Evolutionary conservation across 2,797 vertebrate species (phyloP).

Genomic region (Cichlasoma orientale): DNA sequence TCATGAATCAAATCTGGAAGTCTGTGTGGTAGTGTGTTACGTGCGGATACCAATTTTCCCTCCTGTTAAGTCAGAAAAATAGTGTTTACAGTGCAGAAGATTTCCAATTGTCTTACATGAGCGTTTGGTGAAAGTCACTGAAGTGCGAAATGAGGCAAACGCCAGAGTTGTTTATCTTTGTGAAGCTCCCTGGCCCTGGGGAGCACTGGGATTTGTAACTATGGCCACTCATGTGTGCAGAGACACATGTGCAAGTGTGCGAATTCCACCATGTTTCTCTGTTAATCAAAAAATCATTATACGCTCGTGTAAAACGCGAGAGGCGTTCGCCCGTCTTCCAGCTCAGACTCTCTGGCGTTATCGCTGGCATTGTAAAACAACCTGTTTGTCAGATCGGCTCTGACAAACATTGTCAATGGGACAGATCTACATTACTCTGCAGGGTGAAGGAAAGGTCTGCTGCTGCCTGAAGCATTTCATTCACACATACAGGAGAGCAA

Average conservation of each 20-base stretch:
- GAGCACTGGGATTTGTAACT: constrained; percentile 61
- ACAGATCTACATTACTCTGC: constrained; percentile 50
- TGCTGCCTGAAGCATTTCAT: constrained; percentile 53
- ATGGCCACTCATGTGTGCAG: constrained; percentile 40
- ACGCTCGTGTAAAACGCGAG: constrained; percentile 1
- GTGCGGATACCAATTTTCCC: constrained; percentile 48
- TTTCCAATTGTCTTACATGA: constrained; percentile 64
- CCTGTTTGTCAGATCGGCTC: constrained; percentile 43
- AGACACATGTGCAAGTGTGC: constrained; percentile 13
- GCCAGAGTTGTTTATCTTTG: constrained; percentile 67
- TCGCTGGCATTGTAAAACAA: constrained; percentile 9
- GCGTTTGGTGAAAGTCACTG: constrained; percentile 59
- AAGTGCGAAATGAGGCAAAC: constrained; percentile 72
- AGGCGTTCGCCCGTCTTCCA: constrained; percentile 26
- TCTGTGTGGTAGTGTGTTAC: constrained; percentile 38
- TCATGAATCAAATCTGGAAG: constrained; percentile 33
- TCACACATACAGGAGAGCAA: constrained; percentile 38
- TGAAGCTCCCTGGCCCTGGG: constrained; percentile 48
- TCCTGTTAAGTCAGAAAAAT: constrained; percentile 41
- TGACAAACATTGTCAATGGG: constrained; percentile 21
- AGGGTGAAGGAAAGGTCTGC: constrained; percentile 66
- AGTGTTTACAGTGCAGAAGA: constrained; percentile 52
- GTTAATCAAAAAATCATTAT: constrained; percentile 23
- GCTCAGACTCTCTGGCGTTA: constrained; percentile 1
- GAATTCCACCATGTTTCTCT: not conserved